Evolutionary conservation across 2,797 vertebrate species (phyloP), one percentile per base, ranked within the genome.

Genomic region (Muscicapa striata): DNA sequence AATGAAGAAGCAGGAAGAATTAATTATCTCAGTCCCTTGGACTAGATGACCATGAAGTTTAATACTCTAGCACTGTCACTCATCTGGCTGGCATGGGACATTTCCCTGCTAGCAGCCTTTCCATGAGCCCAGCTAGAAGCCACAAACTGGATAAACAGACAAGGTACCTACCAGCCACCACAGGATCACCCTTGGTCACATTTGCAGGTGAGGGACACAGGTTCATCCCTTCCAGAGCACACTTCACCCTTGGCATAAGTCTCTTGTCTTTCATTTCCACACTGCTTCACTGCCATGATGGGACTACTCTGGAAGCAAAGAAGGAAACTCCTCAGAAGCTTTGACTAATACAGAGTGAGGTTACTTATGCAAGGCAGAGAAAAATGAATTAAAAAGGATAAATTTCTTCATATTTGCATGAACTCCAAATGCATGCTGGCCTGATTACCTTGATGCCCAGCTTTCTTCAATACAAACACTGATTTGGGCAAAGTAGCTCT

Each of bases 381-480:
- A 84, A 52, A 87, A 81, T 57, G 48, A 81, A 89, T 61, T 76
- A 3, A 76, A 91, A 89, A 82, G 52, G 90, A 70, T 70, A 91
- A 93, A 96, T 87, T 68, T 93, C 59, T 87, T 52, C 85, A 64
- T 75, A 51, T 74, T 70, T 51, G 55, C 45, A 27, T n/a, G 21
- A 88, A 45, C 67, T 94, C 82, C 89, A 90, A 89, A 90, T 76
- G 64, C 59, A 67, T 36, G 48, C 59, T 94, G 73, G 73, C 70
- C 89, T 86, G 52, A 90, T 43, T 29, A 80, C 27, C 46, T 1
- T 38, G 79, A 79, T 85, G 62, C 40, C 70, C 77, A 77, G 32
- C 41, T 84, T 90, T 86, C 63, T 82, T 77, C 67, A 93, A 46
- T 63, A 38, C 49, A 49, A 41, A 63, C 13, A 91, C 69, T 82